Evolutionary conservation across 2,797 vertebrate species (phyloP).

Genomic region (Tenualosa ilisha): DNA sequence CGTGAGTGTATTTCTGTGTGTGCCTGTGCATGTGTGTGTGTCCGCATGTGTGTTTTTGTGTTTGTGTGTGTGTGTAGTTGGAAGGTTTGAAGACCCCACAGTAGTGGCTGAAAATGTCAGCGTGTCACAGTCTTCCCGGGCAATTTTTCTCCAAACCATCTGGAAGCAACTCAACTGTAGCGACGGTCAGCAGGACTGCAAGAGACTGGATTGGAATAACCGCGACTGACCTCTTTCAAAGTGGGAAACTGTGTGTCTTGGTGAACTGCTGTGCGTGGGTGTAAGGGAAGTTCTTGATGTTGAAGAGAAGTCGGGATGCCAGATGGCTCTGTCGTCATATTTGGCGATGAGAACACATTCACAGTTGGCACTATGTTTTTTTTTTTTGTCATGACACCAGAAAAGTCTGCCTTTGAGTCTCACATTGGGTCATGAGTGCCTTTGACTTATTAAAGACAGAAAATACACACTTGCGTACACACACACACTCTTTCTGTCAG

Average conservation of each 20-base stretch:
- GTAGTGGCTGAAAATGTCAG: conserved; percentile 14
- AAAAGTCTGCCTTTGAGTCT: background rate
- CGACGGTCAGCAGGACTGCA: background rate
- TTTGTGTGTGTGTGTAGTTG: background rate
- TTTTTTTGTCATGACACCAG: background rate
- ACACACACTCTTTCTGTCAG: too few relatives aligned
- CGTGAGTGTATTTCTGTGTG: background rate
- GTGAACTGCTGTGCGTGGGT: background rate
- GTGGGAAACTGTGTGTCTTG: background rate
- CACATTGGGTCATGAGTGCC: background rate
- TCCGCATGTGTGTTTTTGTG: background rate
- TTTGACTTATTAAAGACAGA: background rate
- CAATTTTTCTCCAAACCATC: background rate
- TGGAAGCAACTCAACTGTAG: conserved; percentile 11
- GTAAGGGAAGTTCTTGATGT: background rate
- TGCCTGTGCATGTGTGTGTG: background rate
- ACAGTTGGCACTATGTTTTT: background rate
- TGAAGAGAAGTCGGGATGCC: background rate
- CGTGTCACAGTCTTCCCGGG: background rate
- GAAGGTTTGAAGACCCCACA: background rate
- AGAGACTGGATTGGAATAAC: background rate
- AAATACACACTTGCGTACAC: too few relatives aligned
- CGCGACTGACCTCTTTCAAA: background rate
- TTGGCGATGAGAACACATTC: background rate
- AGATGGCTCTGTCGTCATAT: background rate